These are phyloP conservation scores for Tetropium fuscum DNA, from an alignment of 2,888 invertebrate genomes.

Conservation along the genomic window DNA sequence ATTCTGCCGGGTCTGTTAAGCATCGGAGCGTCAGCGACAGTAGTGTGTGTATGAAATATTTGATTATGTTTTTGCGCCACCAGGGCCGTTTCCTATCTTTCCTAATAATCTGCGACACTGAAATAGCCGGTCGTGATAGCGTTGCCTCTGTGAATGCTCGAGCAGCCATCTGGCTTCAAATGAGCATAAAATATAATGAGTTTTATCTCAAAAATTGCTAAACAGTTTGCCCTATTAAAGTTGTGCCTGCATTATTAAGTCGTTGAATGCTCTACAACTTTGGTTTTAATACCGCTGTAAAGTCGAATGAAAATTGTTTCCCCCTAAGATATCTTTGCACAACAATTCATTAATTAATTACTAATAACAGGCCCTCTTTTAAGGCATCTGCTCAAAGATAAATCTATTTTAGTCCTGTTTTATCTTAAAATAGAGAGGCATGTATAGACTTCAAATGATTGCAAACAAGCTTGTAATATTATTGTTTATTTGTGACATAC, in stretches of 20 bases:
- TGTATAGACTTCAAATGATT: too few relatives aligned
- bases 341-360: too few relatives aligned
- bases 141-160: not conserved
- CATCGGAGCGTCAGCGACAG: slow-evolving; percentile 46
- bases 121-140: slow-evolving; percentile 13
- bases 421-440: too few relatives aligned
- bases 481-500: too few relatives aligned
- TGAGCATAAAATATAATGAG: slow-evolving; percentile 2
- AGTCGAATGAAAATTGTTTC: slow-evolving; percentile 6
- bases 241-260: slow-evolving; percentile 10
- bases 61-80: slow-evolving; percentile 37
- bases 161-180: slow-evolving; percentile 1
- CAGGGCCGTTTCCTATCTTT: slow-evolving; percentile 33
- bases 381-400: too few relatives aligned
- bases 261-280: slow-evolving; percentile 14
- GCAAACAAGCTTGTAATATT: too few relatives aligned
- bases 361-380: too few relatives aligned
- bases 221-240: slow-evolving; percentile 7
- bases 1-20: slow-evolving; percentile 44
- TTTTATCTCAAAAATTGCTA: slow-evolving; percentile 9
- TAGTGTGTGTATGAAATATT: slow-evolving; percentile 44
- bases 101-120: slow-evolving; percentile 23
- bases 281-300: slow-evolving; percentile 1
- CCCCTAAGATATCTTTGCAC: too few relatives aligned
- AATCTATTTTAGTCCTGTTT: too few relatives aligned